Evolutionary conservation across 2,113 vertebrate genomes (phyloP).

Genomic region (Rutilus rutilus): DNA sequence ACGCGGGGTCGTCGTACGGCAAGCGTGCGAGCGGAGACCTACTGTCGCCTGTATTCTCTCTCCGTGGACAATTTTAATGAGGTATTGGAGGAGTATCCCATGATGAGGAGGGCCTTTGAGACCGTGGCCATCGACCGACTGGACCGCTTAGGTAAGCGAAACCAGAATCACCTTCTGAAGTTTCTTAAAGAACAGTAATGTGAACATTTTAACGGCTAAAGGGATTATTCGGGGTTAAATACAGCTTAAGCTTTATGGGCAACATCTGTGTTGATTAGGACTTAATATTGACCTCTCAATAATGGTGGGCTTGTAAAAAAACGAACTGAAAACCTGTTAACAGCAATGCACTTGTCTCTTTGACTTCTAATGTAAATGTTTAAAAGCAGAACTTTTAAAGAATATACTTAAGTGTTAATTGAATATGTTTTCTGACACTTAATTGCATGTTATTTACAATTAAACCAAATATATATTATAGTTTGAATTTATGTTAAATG

Average conservation of each 20-base stretch:
- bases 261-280: neutral
- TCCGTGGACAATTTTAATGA: conserved; percentile 98
- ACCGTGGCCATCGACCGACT: conserved; percentile 96
- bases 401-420: no score
- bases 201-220: neutral
- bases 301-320: neutral
- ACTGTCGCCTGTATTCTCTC: conserved; percentile 94
- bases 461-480: no score
- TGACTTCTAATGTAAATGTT: conserved; percentile 5
- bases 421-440: no score
- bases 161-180: neutral
- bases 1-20: conserved; percentile 92
- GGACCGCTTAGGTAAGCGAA: conserved; percentile 87
- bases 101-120: conserved; percentile 97
- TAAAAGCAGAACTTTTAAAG: neutral
- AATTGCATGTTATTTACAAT: no score
- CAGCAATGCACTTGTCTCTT: neutral
- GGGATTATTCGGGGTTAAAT: conserved; percentile 11
- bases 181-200: neutral
- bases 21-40: conserved; percentile 92
- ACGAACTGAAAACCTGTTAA: neutral
- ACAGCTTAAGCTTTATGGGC: neutral
- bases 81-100: conserved; percentile 97
- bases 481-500: no score
- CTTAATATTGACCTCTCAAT: neutral